Conservation (phyloP, 2,113 vertebrate genomes). For the Dicerorhinus sumatrensis region DNA sequence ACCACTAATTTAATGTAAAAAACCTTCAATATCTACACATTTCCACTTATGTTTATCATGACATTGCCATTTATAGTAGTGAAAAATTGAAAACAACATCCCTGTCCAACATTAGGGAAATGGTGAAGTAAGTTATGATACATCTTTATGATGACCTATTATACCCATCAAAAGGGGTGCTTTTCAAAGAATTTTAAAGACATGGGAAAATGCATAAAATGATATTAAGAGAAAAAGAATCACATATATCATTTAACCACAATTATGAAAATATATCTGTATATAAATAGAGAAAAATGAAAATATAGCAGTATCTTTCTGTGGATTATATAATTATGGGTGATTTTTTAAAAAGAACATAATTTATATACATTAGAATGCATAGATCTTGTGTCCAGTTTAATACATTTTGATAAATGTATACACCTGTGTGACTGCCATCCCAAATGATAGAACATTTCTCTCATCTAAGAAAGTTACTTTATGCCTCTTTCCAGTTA, state of each 20-base stretch:
- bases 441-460: not conserved
- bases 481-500: not conserved
- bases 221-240: not conserved
- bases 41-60: not conserved
- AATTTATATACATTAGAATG: not conserved
- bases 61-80: not conserved
- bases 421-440: not conserved
- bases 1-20: not conserved
- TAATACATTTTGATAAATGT: not conserved
- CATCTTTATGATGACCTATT: not conserved
- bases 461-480: not conserved
- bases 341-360: not conserved
- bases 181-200: not conserved
- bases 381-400: not conserved
- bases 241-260: not conserved
- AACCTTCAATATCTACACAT: not conserved
- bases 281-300: not conserved
- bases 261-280: not conserved
- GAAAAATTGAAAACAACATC: not conserved
- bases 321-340: not conserved
- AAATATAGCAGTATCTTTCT: not conserved
- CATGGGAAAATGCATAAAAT: not conserved
- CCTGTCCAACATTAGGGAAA: not conserved
- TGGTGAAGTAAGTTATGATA: not conserved
- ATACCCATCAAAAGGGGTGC: not conserved